Conservation (phyloP, 1,140 invertebrate species). For the Anthonomus grandis region DNA sequence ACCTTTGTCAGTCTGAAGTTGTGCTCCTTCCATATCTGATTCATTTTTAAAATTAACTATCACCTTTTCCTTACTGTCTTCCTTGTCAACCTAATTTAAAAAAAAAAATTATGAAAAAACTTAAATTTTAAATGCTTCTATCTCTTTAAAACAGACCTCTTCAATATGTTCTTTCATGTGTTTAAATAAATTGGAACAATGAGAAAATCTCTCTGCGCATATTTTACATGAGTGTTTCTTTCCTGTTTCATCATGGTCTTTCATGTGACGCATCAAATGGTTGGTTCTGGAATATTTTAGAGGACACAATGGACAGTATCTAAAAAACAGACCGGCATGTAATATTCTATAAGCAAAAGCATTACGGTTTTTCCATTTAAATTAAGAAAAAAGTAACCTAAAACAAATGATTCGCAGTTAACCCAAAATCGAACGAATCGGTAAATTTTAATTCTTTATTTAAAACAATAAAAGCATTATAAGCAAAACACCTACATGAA, state of each 20-base stretch:
- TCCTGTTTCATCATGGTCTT: constrained; percentile 34
- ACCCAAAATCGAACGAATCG: no score
- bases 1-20: constrained; percentile 15
- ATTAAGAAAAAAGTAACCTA: no score
- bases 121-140: not conserved
- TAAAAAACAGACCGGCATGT: constrained; percentile 11
- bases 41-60: constrained; percentile 31
- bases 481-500: no score
- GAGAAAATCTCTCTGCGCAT: constrained; percentile 33
- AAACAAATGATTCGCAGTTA: no score
- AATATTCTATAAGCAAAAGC: no score
- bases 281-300: constrained; percentile 39
- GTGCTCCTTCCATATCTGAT: constrained; percentile 16
- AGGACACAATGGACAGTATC: constrained; percentile 39
- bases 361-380: no score
- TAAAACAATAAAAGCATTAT: no score
- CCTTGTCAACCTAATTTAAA: constrained; percentile 14
- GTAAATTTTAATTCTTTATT: no score
- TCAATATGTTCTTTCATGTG: constrained; percentile 34
- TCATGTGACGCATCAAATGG: constrained; percentile 40
- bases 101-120: not conserved
- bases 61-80: constrained; percentile 19
- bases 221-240: constrained; percentile 33
- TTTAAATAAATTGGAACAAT: constrained; percentile 29
- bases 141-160: constrained; percentile 14